Conservation (phyloP, 2,113 vertebrate genomes). For the Sclerurus mexicanus region DNA sequence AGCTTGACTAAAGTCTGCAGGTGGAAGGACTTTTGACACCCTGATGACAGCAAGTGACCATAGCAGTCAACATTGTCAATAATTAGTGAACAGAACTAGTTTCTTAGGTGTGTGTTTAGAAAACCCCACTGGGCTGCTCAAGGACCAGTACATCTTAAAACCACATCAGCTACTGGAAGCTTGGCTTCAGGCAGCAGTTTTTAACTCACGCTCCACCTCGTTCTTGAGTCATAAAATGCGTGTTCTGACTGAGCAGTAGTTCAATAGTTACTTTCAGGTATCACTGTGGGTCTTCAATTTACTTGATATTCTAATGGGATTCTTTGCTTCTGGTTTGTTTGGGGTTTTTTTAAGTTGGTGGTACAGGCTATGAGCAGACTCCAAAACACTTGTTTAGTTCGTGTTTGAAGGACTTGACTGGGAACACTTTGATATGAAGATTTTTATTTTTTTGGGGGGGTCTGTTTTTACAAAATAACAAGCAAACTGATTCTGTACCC, state of each 20-base stretch:
- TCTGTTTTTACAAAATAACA: background rate
- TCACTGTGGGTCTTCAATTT: background rate
- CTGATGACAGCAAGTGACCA: background rate
- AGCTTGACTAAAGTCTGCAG: background rate
- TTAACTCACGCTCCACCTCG: background rate
- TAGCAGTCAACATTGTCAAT: background rate
- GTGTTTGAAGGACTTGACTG: background rate
- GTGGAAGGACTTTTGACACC: background rate
- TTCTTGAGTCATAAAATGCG: background rate
- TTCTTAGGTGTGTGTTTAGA: background rate
- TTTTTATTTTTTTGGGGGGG: no score
- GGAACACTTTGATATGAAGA: fast-evolving
- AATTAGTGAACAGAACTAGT: background rate
- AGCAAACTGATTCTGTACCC: background rate
- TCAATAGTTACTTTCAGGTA: background rate
- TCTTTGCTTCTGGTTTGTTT: background rate
- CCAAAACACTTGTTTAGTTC: background rate
- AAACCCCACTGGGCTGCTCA: background rate
- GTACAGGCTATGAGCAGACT: background rate
- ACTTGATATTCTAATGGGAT: background rate
- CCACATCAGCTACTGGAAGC: background rate
- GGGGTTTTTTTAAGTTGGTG: background rate
- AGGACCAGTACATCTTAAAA: background rate
- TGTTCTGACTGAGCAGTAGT: background rate
- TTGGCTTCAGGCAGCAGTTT: background rate